Evolutionary conservation across 2,888 invertebrate species (phyloP).

Genomic region (Drosophila lutescens): DNA sequence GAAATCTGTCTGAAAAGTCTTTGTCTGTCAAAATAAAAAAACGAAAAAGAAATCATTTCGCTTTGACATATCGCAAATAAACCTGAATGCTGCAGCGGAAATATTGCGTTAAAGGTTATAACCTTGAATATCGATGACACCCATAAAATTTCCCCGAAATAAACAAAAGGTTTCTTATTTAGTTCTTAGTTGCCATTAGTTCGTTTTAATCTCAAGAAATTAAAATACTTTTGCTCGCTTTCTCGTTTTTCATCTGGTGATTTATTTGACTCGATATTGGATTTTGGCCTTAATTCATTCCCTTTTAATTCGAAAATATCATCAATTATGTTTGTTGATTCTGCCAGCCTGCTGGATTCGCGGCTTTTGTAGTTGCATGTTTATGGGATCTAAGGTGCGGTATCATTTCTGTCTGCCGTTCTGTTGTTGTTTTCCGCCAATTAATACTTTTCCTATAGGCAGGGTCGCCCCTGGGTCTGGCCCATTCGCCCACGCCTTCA

Average conservation of each 20-base stretch:
- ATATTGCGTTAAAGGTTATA: constrained; percentile 14
- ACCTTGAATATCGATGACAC: neutral
- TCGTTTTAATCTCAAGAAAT: neutral
- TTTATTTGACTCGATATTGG: constrained; percentile 38
- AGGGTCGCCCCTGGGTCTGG: constrained; percentile 47
- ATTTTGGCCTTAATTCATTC: constrained; percentile 27
- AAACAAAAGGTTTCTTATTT: neutral
- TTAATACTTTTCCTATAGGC: constrained; percentile 21
- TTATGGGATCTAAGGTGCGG: constrained; percentile 51
- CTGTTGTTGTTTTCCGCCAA: constrained; percentile 4
- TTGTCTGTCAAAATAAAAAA: constrained; percentile 14
- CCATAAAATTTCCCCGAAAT: constrained; percentile 7
- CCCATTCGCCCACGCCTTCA: constrained; percentile 53
- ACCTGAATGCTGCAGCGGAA: constrained; percentile 9
- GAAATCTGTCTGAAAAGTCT: constrained; percentile 20
- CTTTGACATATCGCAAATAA: constrained; percentile 13
- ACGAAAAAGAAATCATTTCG: no score
- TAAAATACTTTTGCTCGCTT: constrained; percentile 19
- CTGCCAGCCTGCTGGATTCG: constrained; percentile 27
- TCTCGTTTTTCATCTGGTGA: constrained; percentile 25
- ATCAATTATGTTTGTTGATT: constrained; percentile 56
- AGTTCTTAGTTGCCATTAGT: constrained; percentile 8
- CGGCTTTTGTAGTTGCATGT: constrained; percentile 31
- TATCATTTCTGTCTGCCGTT: constrained; percentile 19
- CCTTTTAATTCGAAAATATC: constrained; percentile 41